Percentiles rank a stretch among this genome's conserved stretches.
phyloP scores from a whole-genome alignment of 2,797 vertebrate species.

The Tinamus major region DNA sequence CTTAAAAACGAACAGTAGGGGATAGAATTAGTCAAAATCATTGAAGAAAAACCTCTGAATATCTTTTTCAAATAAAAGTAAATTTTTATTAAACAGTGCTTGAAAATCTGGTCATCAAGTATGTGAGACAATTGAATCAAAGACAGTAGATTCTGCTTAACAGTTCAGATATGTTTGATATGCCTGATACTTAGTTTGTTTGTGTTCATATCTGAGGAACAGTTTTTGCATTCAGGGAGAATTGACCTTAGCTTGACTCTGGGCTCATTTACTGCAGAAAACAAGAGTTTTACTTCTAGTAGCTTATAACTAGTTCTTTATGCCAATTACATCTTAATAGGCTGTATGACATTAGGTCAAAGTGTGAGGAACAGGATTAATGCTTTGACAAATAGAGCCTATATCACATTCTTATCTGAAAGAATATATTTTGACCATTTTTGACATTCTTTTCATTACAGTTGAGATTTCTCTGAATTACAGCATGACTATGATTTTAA shows the following conservation, averaged over 20 bases:
- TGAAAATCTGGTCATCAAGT: neutral
- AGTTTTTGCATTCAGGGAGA: neutral
- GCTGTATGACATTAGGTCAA: neutral
- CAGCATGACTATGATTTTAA: neutral
- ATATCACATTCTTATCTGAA: neutral
- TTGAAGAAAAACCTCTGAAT: neutral
- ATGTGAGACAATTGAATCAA: neutral
- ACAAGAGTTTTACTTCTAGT: neutral
- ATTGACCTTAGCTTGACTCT: neutral
- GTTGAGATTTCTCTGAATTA: neutral
- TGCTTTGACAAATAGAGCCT: neutral
- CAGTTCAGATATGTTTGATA: neutral
- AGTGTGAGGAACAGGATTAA: neutral
- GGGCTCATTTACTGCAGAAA: neutral
- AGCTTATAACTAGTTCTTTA: neutral
- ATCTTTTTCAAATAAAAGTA: neutral
- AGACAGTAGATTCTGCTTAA: neutral
- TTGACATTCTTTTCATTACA: neutral
- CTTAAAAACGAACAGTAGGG: neutral
- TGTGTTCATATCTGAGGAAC: neutral
- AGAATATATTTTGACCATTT: neutral
- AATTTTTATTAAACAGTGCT: neutral
- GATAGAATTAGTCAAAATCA: neutral
- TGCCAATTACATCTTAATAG: neutral
- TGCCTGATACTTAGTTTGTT: neutral